Percentiles rank a stretch among this genome's conserved stretches.
These are phyloP conservation scores for Limnothrissa miodon DNA, from an alignment of 2,113 vertebrate genomes.

Conservation along the genomic window DNA sequence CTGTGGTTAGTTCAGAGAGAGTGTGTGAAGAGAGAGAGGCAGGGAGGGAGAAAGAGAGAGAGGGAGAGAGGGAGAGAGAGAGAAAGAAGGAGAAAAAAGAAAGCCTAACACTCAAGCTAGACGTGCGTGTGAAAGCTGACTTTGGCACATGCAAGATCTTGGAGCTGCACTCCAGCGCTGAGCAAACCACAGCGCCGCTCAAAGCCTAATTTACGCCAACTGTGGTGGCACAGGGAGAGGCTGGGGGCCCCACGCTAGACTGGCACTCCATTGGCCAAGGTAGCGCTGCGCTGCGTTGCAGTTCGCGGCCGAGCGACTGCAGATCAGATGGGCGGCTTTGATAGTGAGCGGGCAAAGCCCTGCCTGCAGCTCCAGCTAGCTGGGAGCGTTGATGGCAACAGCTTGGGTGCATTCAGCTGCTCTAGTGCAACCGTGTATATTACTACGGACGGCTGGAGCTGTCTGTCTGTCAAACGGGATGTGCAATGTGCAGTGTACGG, in stretches of 20 bases:
- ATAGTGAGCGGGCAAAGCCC: background rate
- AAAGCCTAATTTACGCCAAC: background rate
- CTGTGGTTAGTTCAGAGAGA: constrained; percentile 29
- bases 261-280: background rate
- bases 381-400: background rate
- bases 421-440: background rate
- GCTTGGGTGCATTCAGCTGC: background rate
- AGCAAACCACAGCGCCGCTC: background rate
- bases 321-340: background rate
- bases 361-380: background rate
- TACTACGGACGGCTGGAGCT: background rate
- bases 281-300: background rate
- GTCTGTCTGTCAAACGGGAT: background rate
- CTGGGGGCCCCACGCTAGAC: background rate
- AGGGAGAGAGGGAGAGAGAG: background rate
- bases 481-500: background rate
- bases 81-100: background rate
- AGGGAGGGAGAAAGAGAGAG: background rate
- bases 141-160: background rate
- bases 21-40: background rate
- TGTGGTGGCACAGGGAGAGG: background rate
- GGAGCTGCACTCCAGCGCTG: background rate
- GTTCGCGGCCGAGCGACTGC: too few species aligned
- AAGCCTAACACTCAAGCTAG: background rate
- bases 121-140: background rate